phyloP scores from a whole-genome alignment of 2,113 vertebrate genomes.

The Ceyx melanurus region DNA sequence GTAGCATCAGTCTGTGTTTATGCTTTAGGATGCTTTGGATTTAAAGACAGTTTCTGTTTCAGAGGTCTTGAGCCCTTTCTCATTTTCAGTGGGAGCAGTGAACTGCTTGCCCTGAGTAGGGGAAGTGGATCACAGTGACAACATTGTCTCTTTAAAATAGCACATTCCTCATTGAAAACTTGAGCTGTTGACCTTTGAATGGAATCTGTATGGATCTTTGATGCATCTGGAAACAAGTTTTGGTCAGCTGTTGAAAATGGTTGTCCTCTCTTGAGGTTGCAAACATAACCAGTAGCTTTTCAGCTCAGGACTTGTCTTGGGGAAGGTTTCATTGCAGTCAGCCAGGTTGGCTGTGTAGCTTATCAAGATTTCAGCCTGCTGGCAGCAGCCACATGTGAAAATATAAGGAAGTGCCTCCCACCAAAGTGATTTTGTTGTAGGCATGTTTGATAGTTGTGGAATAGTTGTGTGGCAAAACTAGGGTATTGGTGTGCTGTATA shows the following conservation, averaged over 20 bases:
- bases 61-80: neutral
- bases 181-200: conserved; percentile 15
- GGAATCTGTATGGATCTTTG: neutral
- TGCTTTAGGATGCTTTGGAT: neutral
- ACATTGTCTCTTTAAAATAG: conserved; percentile 1
- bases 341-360: neutral
- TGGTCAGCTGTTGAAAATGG: neutral
- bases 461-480: neutral
- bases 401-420: conserved; percentile 31
- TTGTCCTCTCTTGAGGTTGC: neutral
- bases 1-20: neutral
- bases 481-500: neutral
- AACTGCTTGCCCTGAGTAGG: neutral
- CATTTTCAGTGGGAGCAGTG: neutral
- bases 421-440: conserved; percentile 36
- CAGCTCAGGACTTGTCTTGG: conserved; percentile 8
- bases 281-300: neutral
- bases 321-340: conserved; percentile 28
- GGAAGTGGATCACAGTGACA: conserved; percentile 21
- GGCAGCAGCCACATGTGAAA: conserved; percentile 47
- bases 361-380: conserved; percentile 38
- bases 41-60: neutral
- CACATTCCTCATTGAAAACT: neutral
- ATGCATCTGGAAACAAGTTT: neutral
- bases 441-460: conserved; percentile 36